Conservation (phyloP, 2,797 vertebrate species). For the Enteromius treurensis region DNA sequence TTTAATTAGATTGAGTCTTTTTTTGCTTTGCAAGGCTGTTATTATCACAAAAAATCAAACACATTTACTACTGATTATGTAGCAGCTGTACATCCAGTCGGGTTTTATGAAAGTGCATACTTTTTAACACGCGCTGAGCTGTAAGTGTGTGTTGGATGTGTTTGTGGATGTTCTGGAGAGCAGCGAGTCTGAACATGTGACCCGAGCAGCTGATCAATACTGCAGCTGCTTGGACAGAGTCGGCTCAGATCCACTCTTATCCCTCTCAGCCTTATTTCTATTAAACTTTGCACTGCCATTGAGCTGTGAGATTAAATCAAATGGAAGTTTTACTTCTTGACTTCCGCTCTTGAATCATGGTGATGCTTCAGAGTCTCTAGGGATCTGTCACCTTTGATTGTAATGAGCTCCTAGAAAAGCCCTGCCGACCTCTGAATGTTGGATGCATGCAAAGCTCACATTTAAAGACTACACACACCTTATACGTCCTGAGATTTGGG, state of each 20-base stretch:
- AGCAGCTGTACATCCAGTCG: too few relatives aligned
- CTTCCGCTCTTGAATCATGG: background rate
- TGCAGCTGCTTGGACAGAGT: too few relatives aligned
- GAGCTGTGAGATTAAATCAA: slow-evolving; percentile 37
- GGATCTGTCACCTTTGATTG: background rate
- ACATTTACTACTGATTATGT: too few relatives aligned
- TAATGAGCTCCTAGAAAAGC: slow-evolving; percentile 7
- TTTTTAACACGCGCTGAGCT: too few relatives aligned
- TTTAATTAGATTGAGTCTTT: too few relatives aligned
- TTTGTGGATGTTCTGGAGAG: too few relatives aligned
- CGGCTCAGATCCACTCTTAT: slow-evolving; percentile 3
- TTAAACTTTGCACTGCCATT: background rate
- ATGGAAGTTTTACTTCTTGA: slow-evolving; percentile 16
- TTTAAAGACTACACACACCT: background rate
- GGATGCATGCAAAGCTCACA: background rate
- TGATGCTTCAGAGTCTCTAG: background rate
- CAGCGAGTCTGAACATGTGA: too few relatives aligned
- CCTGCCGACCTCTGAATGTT: background rate
- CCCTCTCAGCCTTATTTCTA: slow-evolving; percentile 1
- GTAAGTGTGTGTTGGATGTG: too few relatives aligned
- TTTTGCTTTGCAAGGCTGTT: too few relatives aligned
- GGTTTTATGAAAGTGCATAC: too few relatives aligned
- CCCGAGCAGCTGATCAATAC: too few relatives aligned
- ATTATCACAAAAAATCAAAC: too few relatives aligned
- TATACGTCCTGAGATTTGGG: background rate